A percentile compares a stretch with the other conserved stretches of the same genome.
These are phyloP conservation scores for Ptyas mucosa DNA, from an alignment of 2,113 vertebrate genomes.

Conservation along the genomic window DNA sequence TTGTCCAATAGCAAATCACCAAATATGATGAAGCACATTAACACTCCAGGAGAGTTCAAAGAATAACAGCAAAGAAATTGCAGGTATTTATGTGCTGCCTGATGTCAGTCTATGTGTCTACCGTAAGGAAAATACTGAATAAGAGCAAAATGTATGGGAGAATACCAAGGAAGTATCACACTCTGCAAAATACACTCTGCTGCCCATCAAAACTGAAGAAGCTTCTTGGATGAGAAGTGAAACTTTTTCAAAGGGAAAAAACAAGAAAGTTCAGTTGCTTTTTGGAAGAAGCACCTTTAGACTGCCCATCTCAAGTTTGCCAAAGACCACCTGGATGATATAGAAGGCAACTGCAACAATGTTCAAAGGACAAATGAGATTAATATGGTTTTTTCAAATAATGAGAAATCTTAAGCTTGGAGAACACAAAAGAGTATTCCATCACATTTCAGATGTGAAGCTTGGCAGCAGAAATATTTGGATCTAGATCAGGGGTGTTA, in stretches of 20 bases:
- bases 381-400: background rate
- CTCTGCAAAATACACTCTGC: background rate
- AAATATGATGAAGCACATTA: background rate
- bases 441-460: background rate
- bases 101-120: background rate
- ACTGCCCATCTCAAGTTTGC: background rate
- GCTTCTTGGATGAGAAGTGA: background rate
- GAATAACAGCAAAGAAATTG: background rate
- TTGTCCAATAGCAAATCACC: background rate
- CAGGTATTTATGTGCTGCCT: background rate
- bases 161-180: background rate
- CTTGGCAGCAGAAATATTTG: background rate
- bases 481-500: background rate
- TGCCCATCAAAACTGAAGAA: background rate
- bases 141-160: background rate
- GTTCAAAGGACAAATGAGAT: background rate
- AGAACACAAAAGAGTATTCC: background rate
- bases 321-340: background rate
- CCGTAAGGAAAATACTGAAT: background rate
- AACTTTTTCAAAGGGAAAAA: background rate
- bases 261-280: background rate
- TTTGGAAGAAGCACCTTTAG: background rate
- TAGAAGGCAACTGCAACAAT: background rate
- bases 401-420: background rate
- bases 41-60: background rate